Base-by-base conservation (phyloP, 1,140 invertebrate genomes). In the Galendromus occidentalis region DNA sequence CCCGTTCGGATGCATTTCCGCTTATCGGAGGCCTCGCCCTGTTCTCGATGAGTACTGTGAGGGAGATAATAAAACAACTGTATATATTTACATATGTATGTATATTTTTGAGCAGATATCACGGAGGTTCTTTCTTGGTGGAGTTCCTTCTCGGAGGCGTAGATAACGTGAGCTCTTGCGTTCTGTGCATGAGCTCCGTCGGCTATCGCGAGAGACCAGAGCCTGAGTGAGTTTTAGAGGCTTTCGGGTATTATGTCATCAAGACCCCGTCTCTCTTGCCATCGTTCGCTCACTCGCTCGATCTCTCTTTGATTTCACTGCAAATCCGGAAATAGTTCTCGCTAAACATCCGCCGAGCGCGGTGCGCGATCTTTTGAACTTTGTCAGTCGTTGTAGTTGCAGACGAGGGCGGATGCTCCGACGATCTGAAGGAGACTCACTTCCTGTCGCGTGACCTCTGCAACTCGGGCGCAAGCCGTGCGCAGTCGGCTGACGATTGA, bases 391-490 rank as follows among this genome's bases (percentile, higher is more conserved):
- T 25, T 22, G 51, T 25, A 33, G 22, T 59, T 14, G 51, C 14
- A 59, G 51, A 59, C 25, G 51, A 59, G 51, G 51, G 22, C 51
- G 51, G 51, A 59, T 29, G 51, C 22, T 17, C 17, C 51, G 51
- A 59, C 25, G 51, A 22, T 59, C 51, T 33, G 12, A 25, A 59
- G 51, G 51, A 59, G 2, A 17, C 51, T 25, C 5, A 20, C 45
- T 59, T 33, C 17, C 25, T 33, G 25, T 33, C 25, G 51, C 25
- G 33, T 59, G 51, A 59, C 25, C 25, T 17, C 51, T 9, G 51
- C 51, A 33, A 59, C 17, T 59, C 51, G 2, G 51, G 25, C 51
- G 45, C 45, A 22, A 22, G 51, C 25, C 12, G 22, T 33, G 51
- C 14, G 22, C 51, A 22, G 51, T 6, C 14, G 14, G 14, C 22